Evolutionary conservation across 2,888 invertebrate genomes (phyloP).

Genomic region (Neocrepidodera transversa): DNA sequence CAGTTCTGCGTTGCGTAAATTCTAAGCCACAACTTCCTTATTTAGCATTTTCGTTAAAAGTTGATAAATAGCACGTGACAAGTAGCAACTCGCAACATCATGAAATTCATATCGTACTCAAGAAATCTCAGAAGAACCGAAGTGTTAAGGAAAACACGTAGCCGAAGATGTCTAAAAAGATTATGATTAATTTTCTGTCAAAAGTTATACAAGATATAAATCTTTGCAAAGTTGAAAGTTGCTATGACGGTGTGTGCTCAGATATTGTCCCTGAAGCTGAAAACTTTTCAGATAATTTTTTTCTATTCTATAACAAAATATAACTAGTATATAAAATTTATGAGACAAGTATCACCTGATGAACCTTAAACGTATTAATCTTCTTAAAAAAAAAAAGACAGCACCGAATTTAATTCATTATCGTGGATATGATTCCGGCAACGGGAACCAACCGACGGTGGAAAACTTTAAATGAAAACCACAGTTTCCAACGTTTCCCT

Average conservation of each 20-base stretch:
- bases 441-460: neutral
- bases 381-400: neutral
- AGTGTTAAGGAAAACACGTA: slow-evolving; percentile 50
- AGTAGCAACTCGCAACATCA: slow-evolving; percentile 32
- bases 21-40: slow-evolving; percentile 9
- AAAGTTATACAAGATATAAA: slow-evolving; percentile 50
- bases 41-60: slow-evolving; percentile 31
- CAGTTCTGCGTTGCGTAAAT: too few relatives aligned
- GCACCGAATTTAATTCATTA: neutral
- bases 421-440: neutral
- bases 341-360: neutral
- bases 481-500: slow-evolving; percentile 38
- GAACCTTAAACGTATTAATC: neutral
- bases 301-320: too few relatives aligned
- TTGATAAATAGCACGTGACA: slow-evolving; percentile 40
- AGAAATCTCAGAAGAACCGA: slow-evolving; percentile 34
- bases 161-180: slow-evolving; percentile 45
- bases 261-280: too few relatives aligned
- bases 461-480: slow-evolving; percentile 33
- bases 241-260: slow-evolving; percentile 23
- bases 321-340: too few relatives aligned
- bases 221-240: slow-evolving; percentile 38
- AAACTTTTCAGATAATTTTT: too few relatives aligned
- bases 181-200: slow-evolving; percentile 51
- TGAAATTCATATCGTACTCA: slow-evolving; percentile 35